Conservation (phyloP, 2,797 vertebrate species). For the Myripristis jacobus region DNA sequence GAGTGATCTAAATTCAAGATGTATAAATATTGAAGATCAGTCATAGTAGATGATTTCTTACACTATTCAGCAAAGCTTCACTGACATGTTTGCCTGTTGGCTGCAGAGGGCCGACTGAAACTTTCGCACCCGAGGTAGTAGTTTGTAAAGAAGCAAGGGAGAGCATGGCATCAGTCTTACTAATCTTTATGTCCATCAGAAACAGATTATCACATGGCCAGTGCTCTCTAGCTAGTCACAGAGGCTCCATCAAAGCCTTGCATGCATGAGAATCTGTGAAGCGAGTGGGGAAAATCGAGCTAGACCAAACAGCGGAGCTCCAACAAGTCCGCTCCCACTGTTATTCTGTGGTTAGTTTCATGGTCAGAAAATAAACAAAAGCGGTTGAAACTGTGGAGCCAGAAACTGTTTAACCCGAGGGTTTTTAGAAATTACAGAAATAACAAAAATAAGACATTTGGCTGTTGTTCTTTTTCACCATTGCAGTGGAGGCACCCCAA, state of each 20-base stretch:
- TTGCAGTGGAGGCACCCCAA: constrained; percentile 78
- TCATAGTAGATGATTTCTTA: not conserved
- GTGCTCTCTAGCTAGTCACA: constrained; percentile 61
- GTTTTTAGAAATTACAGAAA: constrained; percentile 83
- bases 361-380: constrained; percentile 88
- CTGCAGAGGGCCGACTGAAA: not conserved
- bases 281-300: constrained; percentile 79
- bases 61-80: not conserved
- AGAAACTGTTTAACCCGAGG: constrained; percentile 83
- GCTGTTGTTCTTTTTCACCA: constrained; percentile 72
- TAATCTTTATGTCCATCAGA: constrained; percentile 77
- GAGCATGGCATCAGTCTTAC: constrained; percentile 47
- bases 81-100: not conserved
- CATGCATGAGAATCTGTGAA: constrained; percentile 83
- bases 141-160: constrained; percentile 12
- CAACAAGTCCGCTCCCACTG: constrained; percentile 80
- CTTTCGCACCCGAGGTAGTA: constrained; percentile 5
- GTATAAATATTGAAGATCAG: not conserved
- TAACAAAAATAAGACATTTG: constrained; percentile 83
- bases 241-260: constrained; percentile 80
- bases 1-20: constrained; percentile 9
- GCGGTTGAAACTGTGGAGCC: constrained; percentile 81
- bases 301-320: constrained; percentile 85
- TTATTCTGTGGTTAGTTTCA: constrained; percentile 86
- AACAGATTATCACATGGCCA: constrained; percentile 78